phyloP scores from a whole-genome alignment of 2,113 vertebrate genomes.

The Cebus imitator region DNA sequence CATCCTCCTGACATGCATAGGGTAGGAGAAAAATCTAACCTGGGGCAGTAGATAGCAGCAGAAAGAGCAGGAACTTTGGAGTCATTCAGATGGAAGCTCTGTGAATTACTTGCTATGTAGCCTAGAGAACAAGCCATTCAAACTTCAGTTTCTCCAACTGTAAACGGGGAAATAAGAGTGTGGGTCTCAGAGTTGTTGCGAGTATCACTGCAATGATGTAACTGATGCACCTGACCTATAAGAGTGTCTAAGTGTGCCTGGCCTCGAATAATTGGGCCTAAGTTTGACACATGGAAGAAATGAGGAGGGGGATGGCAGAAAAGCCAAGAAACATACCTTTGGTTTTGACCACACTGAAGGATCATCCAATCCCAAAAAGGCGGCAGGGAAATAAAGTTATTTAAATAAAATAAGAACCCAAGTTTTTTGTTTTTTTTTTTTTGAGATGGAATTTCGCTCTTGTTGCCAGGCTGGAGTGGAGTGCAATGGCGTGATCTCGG shows the following conservation, averaged over 20 bases:
- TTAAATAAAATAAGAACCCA: slow-evolving; percentile 31
- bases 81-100: not conserved
- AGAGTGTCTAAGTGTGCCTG: not conserved
- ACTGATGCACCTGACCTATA: not conserved
- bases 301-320: not conserved
- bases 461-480: too few relatives aligned
- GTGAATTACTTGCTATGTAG: not conserved
- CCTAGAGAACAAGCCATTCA: not conserved
- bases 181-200: not conserved
- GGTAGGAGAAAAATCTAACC: slow-evolving; percentile 4
- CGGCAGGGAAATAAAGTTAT: not conserved
- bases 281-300: not conserved
- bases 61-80: not conserved
- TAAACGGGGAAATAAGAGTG: not conserved
- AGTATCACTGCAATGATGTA: not conserved
- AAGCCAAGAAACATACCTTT: not conserved
- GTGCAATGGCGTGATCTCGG: too few relatives aligned
- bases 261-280: not conserved
- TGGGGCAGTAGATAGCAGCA: not conserved
- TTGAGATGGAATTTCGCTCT: too few relatives aligned
- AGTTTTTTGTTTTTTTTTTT: not conserved
- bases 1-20: not conserved
- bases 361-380: not conserved
- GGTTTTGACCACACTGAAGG: not conserved
- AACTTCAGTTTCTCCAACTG: not conserved